Conservation (phyloP, 2,888 invertebrate species). For the Linyphia triangularis region DNA sequence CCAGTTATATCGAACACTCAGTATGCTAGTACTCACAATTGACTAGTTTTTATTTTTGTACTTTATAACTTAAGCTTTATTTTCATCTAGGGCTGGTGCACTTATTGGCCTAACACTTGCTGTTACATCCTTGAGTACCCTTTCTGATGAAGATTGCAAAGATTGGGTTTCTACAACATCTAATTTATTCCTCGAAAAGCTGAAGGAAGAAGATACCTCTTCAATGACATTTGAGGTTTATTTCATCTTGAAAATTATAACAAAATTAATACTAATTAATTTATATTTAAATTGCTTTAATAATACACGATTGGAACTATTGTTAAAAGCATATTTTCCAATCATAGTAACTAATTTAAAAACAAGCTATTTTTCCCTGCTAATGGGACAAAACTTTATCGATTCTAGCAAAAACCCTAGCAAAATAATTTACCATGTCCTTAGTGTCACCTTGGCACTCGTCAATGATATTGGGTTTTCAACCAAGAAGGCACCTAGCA, state of each 20-base stretch:
- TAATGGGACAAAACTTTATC: no score
- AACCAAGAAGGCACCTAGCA: no score
- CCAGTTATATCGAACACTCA: no score
- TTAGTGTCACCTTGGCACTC: no score
- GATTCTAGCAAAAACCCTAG: no score
- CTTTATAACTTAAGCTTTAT: not conserved
- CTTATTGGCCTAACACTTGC: conserved; percentile 55
- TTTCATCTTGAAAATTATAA: no score
- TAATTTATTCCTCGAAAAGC: conserved; percentile 49
- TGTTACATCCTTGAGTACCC: conserved; percentile 28
- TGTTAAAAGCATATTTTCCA: no score
- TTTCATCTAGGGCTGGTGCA: conserved; percentile 10
- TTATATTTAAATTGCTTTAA: not conserved
- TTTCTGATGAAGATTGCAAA: conserved; percentile 32
- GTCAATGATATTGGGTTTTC: no score
- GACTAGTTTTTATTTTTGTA: not conserved
- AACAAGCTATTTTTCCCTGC: no score
- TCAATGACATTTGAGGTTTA: conserved; percentile 68
- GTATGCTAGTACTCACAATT: no score
- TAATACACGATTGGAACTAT: not conserved
- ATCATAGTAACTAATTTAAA: no score
- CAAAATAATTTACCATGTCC: no score
- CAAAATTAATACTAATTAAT: not conserved
- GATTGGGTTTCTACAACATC: conserved; percentile 56
- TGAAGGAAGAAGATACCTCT: conserved; percentile 59